phyloP scores from a whole-genome alignment of 2,113 vertebrate species.

The Rhea americana region DNA sequence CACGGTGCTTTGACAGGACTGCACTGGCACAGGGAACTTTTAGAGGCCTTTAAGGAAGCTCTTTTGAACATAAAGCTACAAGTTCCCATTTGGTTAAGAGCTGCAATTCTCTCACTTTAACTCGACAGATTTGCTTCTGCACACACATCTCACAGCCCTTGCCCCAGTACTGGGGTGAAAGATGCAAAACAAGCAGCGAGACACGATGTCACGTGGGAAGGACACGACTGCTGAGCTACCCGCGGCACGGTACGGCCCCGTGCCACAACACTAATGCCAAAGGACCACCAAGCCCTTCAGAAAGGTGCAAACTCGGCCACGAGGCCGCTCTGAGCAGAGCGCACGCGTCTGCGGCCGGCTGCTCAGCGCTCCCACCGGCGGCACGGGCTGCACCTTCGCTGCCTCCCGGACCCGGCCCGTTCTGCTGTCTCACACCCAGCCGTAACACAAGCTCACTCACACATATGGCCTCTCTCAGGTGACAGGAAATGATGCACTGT shows the following conservation, averaged over 20 bases:
- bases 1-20: background rate
- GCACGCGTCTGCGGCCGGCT: background rate
- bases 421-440: background rate
- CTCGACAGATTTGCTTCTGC: background rate
- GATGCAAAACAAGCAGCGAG: background rate
- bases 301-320: background rate
- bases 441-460: slow-evolving; percentile 57
- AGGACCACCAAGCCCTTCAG: background rate
- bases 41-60: background rate
- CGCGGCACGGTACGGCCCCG: fast-evolving
- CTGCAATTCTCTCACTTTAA: background rate
- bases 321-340: background rate
- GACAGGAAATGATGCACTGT: slow-evolving; percentile 32
- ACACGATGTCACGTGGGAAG: background rate
- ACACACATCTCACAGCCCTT: fast-evolving
- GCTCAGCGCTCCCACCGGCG: fast-evolving
- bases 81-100: background rate
- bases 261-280: background rate
- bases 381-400: background rate
- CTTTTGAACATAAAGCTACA: background rate
- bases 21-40: background rate
- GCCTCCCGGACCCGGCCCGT: background rate
- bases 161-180: background rate
- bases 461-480: slow-evolving; percentile 59
- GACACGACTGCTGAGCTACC: background rate